Evolutionary conservation across 1,140 invertebrate genomes (phyloP), one percentile per base, ranked within the genome.

Genomic region (Panulirus ornatus): DNA sequence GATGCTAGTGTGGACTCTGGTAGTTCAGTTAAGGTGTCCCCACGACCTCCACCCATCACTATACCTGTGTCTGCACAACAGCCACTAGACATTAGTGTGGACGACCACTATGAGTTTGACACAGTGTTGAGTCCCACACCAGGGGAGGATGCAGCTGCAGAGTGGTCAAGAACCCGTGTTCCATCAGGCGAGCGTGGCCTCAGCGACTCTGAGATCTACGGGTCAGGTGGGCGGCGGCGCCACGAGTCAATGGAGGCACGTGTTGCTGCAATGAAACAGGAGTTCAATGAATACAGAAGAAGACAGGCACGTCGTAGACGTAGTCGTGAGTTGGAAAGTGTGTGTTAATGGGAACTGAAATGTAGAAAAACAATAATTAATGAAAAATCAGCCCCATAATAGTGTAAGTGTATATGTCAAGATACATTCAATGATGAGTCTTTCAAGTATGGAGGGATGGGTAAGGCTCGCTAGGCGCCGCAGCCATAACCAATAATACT

Each of bases 51-150:
- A 87, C 92, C 92, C 71, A 84, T 87, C 63, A 83, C 70, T 51
- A 58, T 84, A 90, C 93, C 81, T 93, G 93, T 92, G 92, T 75
- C 90, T 91, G 86, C 88, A 91, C 92, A 91, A 83, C 91, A 92
- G 91, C 79, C 93, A 81, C 93, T 96, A 16, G 97, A 98, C 94
- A 96, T 96, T 83, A 98, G 97, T 92, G 98, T 98, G 63, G 98
- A 99, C 94, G 97, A 97, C 73, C 98, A 99, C 94, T 99, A 99
- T 94, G 98, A 99, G 94, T 99, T 98, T 94, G 97, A 98, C 94
- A 96, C 94, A 16, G 91, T 93, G 73, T 93, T 93, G 88, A 93
- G 93, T 78, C 89, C 93, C 30, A 94, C 94, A 90, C 91, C 93
- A 27, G 92, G 93, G 27, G 93, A 94, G 91, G 93, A 93, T 78